Base-by-base conservation (phyloP, 1,140 invertebrate species). In the Drosophila bifasciata region DNA sequence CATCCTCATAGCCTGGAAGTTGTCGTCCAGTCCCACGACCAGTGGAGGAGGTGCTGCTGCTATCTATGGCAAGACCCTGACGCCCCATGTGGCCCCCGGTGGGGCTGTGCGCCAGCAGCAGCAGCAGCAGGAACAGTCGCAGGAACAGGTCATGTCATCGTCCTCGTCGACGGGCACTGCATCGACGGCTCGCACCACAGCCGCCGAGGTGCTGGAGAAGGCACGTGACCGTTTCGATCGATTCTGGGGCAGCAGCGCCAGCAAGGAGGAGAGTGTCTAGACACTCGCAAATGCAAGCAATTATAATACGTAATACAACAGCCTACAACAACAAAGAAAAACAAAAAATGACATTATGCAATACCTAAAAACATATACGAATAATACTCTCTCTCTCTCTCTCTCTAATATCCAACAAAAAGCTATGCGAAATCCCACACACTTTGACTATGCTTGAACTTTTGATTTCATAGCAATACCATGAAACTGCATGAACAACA, bases 181-280 rank as follows among this genome's bases (percentile, higher is more conserved):
- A 81, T 75, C 84, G 90, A 93, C 60, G 50, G 93, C 81, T 32
- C 88, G 94, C 91, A 91, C 93, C 85, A 74, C 94, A 75, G 95
- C 96, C 5, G 94, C 95, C 17, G 96, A 97, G 77, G 95, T 96
- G 21, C 92, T 97, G 21, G 96, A 97, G 85, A 95, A 95, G 79
- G 96, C 96, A 67, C 94, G 95, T 60, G 96, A 95, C 90, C 94
- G 96, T 61, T 96, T 97, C 80, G 96, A 97, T 92, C 95, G 96
- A 79, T 97, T 97, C 92, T 97, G 96, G 96, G 95, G 95, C 53
- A 67, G 48, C 69, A 79, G 44, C 55, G 76, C 64, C 61, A 90
- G 50, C 62, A 92, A 90, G 67, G 92, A 92, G 69, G 91, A 89
- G 57, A 89, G 75, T 72, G 91, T 90, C 58, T 91, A 91, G 32